A percentile compares a stretch with the other conserved stretches of the same genome.
Conservation (phyloP, 2,113 vertebrate species). For the Pedionomus torquatus region DNA sequence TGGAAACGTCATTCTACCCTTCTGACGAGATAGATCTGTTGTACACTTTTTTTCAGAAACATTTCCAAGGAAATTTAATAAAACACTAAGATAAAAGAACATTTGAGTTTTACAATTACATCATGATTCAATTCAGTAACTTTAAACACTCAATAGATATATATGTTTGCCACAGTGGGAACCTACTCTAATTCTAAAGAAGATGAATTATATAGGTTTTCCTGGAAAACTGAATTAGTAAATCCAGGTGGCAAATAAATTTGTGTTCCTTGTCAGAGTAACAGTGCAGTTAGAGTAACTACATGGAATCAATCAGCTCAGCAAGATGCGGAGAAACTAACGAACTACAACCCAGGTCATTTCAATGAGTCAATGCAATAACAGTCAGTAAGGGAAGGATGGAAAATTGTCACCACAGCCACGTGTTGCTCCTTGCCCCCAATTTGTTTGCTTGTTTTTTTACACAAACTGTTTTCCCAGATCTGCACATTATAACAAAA, state of each 20-base stretch:
- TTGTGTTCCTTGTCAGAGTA: not conserved
- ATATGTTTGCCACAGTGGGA: not conserved
- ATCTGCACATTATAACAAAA: not conserved
- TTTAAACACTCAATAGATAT: not conserved
- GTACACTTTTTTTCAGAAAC: not conserved
- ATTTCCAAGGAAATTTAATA: not conserved
- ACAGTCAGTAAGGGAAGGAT: rapidly evolving
- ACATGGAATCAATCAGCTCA: not conserved
- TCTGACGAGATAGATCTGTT: not conserved
- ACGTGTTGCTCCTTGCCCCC: not conserved
- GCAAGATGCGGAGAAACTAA: not conserved
- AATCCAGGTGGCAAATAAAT: not conserved
- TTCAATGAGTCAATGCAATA: not conserved
- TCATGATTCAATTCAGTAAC: not conserved
- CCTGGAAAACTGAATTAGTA: not conserved
- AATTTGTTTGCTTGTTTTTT: not conserved
- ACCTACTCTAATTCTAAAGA: not conserved
- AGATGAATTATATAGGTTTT: not conserved
- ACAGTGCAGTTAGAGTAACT: not conserved
- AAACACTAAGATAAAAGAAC: not conserved
- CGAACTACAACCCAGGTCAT: not conserved
- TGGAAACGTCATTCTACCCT: not conserved
- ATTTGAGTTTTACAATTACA: not conserved
- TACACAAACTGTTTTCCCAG: not conserved
- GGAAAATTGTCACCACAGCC: not conserved